Evolutionary conservation across 2,888 invertebrate species (phyloP).

Genomic region (Plagodis dolabraria): DNA sequence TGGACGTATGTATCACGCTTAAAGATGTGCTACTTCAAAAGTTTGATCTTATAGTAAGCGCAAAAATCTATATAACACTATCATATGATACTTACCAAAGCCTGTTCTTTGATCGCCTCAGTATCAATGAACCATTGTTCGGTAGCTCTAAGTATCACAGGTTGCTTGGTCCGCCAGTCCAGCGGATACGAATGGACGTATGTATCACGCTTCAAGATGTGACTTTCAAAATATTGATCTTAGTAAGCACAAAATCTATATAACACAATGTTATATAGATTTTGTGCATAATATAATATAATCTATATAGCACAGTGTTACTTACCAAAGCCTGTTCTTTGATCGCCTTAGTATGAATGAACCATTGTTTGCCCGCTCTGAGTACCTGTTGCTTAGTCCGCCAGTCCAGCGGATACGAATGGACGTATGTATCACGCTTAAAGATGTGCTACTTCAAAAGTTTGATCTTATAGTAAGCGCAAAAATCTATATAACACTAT

Average conservation of each 20-base stretch:
- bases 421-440: conserved; percentile 86
- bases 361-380: conserved; percentile 98
- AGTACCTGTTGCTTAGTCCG: conserved; percentile 96
- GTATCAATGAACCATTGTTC: conserved; percentile 99
- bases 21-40: no score
- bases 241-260: conserved; percentile 46
- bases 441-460: conserved; percentile 73
- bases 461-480: conserved; percentile 88
- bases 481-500: no score
- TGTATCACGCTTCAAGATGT: conserved; percentile 80
- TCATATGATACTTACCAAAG: conserved; percentile 64
- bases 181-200: conserved; percentile 97
- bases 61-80: no score
- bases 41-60: no score
- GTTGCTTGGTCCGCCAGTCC: conserved; percentile 98
- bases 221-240: conserved; percentile 83
- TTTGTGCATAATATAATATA: no score
- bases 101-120: conserved; percentile 88
- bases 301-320: no score
- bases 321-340: conserved; percentile 87
- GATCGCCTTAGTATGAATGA: conserved; percentile 93
- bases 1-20: no score
- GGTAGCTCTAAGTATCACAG: conserved; percentile 95
- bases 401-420: conserved; percentile 99
- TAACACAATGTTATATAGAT: no score